Evolutionary conservation across 2,888 invertebrate species (phyloP), one percentile per base, ranked within the genome.

Genomic region (Pharmacophagus antenor): DNA sequence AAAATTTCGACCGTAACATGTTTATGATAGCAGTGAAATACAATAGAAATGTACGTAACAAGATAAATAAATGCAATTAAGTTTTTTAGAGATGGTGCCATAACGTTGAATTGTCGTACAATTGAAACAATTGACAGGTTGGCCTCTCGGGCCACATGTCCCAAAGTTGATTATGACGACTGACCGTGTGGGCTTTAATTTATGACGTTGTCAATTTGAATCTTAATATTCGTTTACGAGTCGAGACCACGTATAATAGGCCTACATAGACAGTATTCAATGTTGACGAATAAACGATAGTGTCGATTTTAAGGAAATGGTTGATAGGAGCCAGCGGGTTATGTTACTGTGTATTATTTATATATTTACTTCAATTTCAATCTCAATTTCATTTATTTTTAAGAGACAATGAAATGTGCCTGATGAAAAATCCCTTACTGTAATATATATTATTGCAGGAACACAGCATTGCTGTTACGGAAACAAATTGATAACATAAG

Each of bases 51-150:
- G n/a, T 12, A 31, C 2, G 1, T 31, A 31, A 31, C 31, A 31
- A 12, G 12, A 31, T 31, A 15, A 37, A 4, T 8, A 15, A 15
- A 37, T 15, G 15, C 3, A 15, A 5, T 2, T 4, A 4, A n/a
- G 8, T 37, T 8, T 37, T 37, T 31, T 37, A n/a, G n/a, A 37
- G 37, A 37, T 37, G 37, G 37, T 37, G 37, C 15, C n/a, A n/a
- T 37, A 15, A 37, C 5, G 37, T 37, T 37, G 37, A 48, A 20
- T 10, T 27, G 41, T 23, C n/a, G n/a, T 18, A 2, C 41, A 48
- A 37, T 52, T 61, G 27, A 31, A 25, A 42, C 31, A 58, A 58
- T 58, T 52, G 47, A 37, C 7, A 47, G 23, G 20, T n/a, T 20
- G 48, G 17, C 41, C 25, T 53, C 25, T 20, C 7, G 41, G 23